Evolutionary conservation across 2,797 vertebrate species (phyloP).

Genomic region (Urosaurus nigricauda): DNA sequence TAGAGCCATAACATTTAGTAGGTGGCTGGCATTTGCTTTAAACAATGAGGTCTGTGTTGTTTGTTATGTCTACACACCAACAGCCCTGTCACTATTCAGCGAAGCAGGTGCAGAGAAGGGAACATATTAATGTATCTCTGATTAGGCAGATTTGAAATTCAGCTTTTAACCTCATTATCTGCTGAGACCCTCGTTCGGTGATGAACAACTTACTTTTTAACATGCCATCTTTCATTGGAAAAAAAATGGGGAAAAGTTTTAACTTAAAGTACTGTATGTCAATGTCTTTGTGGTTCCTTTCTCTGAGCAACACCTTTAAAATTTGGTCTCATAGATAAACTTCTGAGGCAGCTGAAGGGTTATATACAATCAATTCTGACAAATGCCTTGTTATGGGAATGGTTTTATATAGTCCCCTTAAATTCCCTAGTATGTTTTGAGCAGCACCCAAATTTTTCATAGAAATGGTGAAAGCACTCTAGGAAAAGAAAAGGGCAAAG

Average conservation of each 20-base stretch:
- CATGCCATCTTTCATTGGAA: not conserved
- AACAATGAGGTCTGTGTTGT: not conserved
- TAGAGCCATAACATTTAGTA: slow-evolving; percentile 34
- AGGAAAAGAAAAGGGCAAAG: not conserved
- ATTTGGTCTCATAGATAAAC: not conserved
- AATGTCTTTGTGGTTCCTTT: too few relatives aligned
- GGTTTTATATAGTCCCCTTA: not conserved
- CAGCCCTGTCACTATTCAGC: not conserved
- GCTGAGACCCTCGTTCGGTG: not conserved
- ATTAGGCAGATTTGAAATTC: not conserved
- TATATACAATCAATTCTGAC: not conserved
- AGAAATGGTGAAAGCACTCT: not conserved
- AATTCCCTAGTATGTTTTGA: not conserved
- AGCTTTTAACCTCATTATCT: not conserved
- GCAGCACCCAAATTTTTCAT: not conserved
- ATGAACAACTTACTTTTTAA: not conserved
- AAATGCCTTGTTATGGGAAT: not conserved
- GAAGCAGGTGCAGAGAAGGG: not conserved
- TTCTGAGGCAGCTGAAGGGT: not conserved
- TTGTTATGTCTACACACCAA: not conserved
- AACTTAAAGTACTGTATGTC: too few relatives aligned
- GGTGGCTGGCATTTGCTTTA: slow-evolving; percentile 16
- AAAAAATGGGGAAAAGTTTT: too few relatives aligned
- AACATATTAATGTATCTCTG: not conserved
- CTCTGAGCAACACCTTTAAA: not conserved